These are phyloP conservation scores for Marmota flaviventris DNA, from an alignment of 2,113 vertebrate species.

Conservation along the genomic window DNA sequence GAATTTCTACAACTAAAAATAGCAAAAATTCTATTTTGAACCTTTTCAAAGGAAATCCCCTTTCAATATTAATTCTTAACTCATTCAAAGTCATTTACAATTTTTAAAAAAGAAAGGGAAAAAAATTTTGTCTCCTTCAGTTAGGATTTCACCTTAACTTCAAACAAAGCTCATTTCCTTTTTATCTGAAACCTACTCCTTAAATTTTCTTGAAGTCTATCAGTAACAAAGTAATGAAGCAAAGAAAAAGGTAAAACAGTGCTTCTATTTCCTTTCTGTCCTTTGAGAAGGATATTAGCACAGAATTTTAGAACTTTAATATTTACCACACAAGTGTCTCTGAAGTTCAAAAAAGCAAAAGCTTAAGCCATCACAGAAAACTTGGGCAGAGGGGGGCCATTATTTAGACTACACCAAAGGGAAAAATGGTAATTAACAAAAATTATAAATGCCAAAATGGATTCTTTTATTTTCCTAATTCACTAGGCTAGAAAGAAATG, in stretches of 20 bases:
- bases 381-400: not conserved
- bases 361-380: slow-evolving; percentile 46
- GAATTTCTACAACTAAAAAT: slow-evolving; percentile 59
- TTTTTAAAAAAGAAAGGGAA: not conserved
- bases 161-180: slow-evolving; percentile 61
- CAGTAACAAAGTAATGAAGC: not conserved
- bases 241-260: slow-evolving; percentile 50
- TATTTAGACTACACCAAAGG: not conserved
- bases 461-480: slow-evolving; percentile 9
- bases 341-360: slow-evolving; percentile 64
- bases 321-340: slow-evolving; percentile 68
- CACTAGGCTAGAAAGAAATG: not conserved
- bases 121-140: slow-evolving; percentile 14
- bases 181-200: slow-evolving; percentile 75
- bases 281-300: slow-evolving; percentile 60
- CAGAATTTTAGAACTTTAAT: slow-evolving; percentile 72
- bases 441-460: not conserved
- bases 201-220: slow-evolving; percentile 73
- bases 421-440: not conserved
- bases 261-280: slow-evolving; percentile 57
- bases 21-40: not conserved
- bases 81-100: slow-evolving; percentile 11
- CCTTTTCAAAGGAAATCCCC: not conserved
- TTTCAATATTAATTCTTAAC: slow-evolving; percentile 45
- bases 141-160: slow-evolving; percentile 40